Percentiles rank a stretch among this genome's conserved stretches.
Conservation (phyloP, 2,888 invertebrate genomes). For the Frankliniella intonsa region DNA sequence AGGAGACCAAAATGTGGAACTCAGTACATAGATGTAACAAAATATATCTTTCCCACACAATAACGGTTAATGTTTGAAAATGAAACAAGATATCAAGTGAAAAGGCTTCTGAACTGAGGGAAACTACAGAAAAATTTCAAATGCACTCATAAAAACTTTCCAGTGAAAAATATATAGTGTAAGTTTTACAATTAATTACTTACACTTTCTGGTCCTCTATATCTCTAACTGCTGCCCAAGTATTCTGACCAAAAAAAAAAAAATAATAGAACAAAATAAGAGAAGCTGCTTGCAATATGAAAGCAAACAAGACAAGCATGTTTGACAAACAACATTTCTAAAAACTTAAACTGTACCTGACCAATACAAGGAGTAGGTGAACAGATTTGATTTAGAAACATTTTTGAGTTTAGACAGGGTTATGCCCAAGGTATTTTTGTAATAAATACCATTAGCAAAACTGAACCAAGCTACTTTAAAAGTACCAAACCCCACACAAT, state of each 20-base stretch:
- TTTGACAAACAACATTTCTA: background rate
- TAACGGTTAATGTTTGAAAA: background rate
- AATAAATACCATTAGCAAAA: too few relatives aligned
- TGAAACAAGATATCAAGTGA: background rate
- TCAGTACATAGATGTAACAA: background rate
- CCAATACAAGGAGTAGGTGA: background rate
- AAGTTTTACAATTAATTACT: background rate
- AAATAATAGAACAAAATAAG: background rate
- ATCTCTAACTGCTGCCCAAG: background rate
- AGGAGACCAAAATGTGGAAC: background rate
- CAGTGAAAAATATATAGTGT: constrained; percentile 17
- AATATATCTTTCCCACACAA: constrained; percentile 6
- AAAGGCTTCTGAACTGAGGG: background rate
- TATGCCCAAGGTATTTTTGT: too few relatives aligned
- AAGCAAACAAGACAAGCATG: background rate
- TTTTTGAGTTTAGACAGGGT: background rate
- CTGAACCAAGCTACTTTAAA: too few relatives aligned
- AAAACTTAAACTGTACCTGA: too few relatives aligned
- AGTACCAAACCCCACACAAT: too few relatives aligned
- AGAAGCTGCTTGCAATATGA: background rate
- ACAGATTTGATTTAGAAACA: background rate
- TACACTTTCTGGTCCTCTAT: constrained; percentile 15
- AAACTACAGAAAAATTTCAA: background rate
- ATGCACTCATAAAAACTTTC: constrained; percentile 1
- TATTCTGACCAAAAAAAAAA: background rate